Evolutionary conservation across 2,888 invertebrate genomes (phyloP), one percentile per base, ranked within the genome.

Genomic region (Drosophila falleni): DNA sequence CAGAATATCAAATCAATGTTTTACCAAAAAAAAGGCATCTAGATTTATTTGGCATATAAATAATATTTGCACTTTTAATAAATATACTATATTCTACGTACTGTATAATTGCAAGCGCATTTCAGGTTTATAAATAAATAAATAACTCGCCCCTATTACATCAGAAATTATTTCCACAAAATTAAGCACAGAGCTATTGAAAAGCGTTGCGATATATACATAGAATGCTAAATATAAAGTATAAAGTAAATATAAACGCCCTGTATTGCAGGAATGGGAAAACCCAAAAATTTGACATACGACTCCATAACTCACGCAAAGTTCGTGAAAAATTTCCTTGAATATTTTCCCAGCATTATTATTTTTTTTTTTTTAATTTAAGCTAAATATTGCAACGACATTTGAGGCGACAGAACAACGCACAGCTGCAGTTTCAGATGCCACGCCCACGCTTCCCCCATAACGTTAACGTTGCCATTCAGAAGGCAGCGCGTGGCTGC

Each of bases 301-400:
- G 64, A 62, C 70, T 74, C 67, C 74, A 86, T 86, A 75, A 71
- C 70, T 83, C 79, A 76, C 51, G 42, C 56, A 72, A 81, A 86
- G 69, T 85, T 75, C 56, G 65, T 49, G 55, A 71, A 59, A 58
- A 77, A 74, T 68, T 80, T 69, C 65, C 37, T 58, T 67, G 51
- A 61, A 77, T 69, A 41, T 77, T 78, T 67, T 61, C 44, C 19
- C 16, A 41, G 31, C 39, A 49, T 64, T 61, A 39, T 46, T 66
- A n/a, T n/a, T 47, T 61, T 41, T 58, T 72, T 65, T 56, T 49
- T 67, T 77, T 85, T 83, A 80, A 88, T 86, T 86, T 84, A 53
- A 71, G 65, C 89, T 72, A 83, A 86, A 84, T 88, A 67, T 75
- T 78, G 66, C 74, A 72, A 71, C 71, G 80, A 78, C 76, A 71